These are phyloP conservation scores for Zaprionus lineosus DNA, from an alignment of 2,888 invertebrate species.

Conservation along the genomic window DNA sequence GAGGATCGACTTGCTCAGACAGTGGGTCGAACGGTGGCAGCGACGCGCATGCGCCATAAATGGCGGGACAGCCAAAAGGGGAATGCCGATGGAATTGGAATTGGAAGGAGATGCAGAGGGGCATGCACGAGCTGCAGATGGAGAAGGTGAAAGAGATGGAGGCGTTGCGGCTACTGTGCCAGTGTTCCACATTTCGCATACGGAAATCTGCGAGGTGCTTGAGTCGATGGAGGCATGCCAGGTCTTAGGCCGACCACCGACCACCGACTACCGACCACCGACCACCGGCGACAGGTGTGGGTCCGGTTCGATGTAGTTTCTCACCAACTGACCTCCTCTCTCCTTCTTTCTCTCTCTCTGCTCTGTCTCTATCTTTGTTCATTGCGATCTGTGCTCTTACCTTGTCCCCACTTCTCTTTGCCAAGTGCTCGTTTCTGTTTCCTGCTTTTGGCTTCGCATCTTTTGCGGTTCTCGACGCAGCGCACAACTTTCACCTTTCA, in stretches of 20 bases:
- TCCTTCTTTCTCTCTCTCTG: not conserved
- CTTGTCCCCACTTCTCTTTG: not conserved
- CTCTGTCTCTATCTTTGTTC: not conserved
- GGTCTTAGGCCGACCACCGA: conserved; percentile 36
- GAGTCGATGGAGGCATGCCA: conserved; percentile 20
- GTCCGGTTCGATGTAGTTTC: conserved; percentile 46
- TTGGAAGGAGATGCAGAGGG: not conserved
- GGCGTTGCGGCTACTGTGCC: conserved; percentile 60
- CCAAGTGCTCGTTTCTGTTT: conserved; percentile 23
- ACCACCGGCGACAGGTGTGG: conserved; percentile 45
- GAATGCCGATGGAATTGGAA: too few species aligned
- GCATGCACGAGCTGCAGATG: not conserved
- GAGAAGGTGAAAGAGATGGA: not conserved
- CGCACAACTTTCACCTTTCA: conserved; percentile 82
- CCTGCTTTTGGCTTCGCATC: conserved; percentile 43
- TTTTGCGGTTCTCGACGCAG: conserved; percentile 63
- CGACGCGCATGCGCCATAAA: conserved; percentile 38
- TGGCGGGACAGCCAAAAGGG: conserved; percentile 25
- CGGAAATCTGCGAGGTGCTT: conserved; percentile 60
- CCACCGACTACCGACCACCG: not conserved
- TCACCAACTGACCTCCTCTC: conserved; percentile 32
- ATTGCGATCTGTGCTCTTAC: too few species aligned
- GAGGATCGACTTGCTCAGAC: conserved; percentile 5
- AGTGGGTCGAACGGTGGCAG: conserved; percentile 42
- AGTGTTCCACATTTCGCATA: conserved; percentile 77